Percentiles rank a stretch among this genome's conserved stretches.
These are phyloP conservation scores for Hassar affinis DNA, from an alignment of 2,113 vertebrate genomes.

Conservation along the genomic window DNA sequence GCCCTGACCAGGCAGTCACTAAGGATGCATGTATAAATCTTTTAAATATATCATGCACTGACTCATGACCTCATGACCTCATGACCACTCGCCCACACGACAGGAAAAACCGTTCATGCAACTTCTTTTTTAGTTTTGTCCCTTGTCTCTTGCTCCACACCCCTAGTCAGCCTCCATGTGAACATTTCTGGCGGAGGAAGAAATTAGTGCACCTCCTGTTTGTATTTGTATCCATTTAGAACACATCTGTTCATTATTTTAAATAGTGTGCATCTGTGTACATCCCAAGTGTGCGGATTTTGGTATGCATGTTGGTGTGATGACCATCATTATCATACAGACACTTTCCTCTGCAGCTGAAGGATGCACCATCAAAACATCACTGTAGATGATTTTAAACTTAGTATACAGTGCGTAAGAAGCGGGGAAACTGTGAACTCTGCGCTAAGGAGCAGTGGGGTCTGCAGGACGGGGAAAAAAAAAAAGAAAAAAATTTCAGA, in stretches of 20 bases:
- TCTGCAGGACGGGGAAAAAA: too few species aligned
- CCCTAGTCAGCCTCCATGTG: not conserved
- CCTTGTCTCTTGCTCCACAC: not conserved
- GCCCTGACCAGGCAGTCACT: not conserved
- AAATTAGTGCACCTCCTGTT: not conserved
- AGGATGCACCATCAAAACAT: not conserved
- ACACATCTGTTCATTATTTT: not conserved
- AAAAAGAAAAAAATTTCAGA: not conserved
- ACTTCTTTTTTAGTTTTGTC: not conserved
- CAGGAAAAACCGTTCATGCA: not conserved
- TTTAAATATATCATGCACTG: not conserved
- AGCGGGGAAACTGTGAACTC: not conserved
- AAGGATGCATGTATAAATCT: not conserved
- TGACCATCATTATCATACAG: not conserved
- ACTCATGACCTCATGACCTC: not conserved
- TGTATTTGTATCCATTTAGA: not conserved
- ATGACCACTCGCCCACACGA: not conserved
- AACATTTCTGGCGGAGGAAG: not conserved
- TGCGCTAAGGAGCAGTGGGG: not conserved
- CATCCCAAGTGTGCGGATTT: not conserved
- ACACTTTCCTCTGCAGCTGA: not conserved
- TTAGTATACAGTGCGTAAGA: too few species aligned
- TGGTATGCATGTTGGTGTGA: not conserved
- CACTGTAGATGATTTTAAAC: not conserved
- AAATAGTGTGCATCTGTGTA: not conserved